A percentile compares a stretch with the other conserved stretches of the same genome.
These are phyloP conservation scores for Apamea sordens DNA, from an alignment of 2,888 invertebrate species.

Conservation along the genomic window DNA sequence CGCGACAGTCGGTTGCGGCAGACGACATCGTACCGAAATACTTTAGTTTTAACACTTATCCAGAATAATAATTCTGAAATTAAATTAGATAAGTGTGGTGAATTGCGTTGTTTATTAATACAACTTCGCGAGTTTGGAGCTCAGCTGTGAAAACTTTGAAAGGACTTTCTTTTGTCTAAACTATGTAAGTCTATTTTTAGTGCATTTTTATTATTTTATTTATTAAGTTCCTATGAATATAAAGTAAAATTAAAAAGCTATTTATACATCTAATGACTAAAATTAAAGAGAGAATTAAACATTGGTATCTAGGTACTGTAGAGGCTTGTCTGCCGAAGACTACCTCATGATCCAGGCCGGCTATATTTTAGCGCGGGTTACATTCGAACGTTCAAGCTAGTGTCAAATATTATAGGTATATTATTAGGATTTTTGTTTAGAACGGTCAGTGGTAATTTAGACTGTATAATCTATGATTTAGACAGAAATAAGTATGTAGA, in stretches of 20 bases:
- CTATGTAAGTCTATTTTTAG: conserved; percentile 46
- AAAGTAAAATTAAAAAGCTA: background rate
- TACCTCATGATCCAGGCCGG: too few species aligned
- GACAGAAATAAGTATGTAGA: too few species aligned
- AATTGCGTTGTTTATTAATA: conserved; percentile 25
- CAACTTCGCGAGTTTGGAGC: conserved; percentile 51
- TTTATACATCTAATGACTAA: background rate
- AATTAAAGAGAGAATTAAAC: background rate
- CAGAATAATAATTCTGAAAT: conserved; percentile 43
- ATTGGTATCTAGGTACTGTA: too few species aligned
- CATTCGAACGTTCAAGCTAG: too few species aligned
- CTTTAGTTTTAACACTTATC: conserved; percentile 51
- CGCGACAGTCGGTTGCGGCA: conserved; percentile 80
- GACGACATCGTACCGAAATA: conserved; percentile 54
- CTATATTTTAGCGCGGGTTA: too few species aligned
- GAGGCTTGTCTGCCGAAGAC: too few species aligned
- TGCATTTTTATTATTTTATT: background rate
- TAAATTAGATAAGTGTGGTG: conserved; percentile 59
- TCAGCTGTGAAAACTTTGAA: conserved; percentile 31
- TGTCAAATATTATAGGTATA: too few species aligned
- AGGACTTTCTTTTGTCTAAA: conserved; percentile 39
- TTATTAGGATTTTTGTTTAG: too few species aligned
- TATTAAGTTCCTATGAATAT: background rate
- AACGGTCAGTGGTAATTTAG: too few species aligned
- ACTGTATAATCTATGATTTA: too few species aligned